phyloP scores from a whole-genome alignment of 2,113 vertebrate genomes.

The Dendrocopos noguchii region DNA sequence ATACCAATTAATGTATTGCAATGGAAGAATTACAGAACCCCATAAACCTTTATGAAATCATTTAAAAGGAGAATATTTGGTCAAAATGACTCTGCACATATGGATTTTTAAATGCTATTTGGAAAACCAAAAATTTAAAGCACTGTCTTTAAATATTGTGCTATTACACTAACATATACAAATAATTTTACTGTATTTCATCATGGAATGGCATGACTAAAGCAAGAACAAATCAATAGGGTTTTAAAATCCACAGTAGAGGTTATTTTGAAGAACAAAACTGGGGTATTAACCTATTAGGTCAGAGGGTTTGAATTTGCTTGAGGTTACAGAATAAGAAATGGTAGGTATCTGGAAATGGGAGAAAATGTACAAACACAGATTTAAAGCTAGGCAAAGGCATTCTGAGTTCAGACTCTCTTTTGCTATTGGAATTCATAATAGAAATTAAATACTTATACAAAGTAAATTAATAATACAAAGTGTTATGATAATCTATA shows the following conservation, averaged over 20 bases:
- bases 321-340: background rate
- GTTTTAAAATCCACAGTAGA: background rate
- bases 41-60: background rate
- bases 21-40: background rate
- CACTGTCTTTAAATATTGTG: conserved; percentile 21
- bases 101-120: background rate
- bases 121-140: background rate
- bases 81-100: background rate
- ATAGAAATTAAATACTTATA: background rate
- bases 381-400: background rate
- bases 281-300: background rate
- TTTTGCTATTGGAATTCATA: background rate
- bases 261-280: conserved; percentile 19
- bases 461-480: background rate
- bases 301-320: conserved; percentile 15
- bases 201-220: background rate
- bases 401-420: background rate
- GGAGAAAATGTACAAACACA: background rate
- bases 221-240: conserved; percentile 18
- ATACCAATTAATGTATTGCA: background rate
- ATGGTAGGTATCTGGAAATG: background rate
- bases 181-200: conserved; percentile 32
- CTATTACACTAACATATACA: conserved; percentile 19
- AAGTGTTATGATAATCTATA: background rate
- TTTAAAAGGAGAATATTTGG: conserved; percentile 8